These are phyloP conservation scores for Anseranas semipalmata DNA, from an alignment of 2,113 vertebrate species.

Conservation along the genomic window DNA sequence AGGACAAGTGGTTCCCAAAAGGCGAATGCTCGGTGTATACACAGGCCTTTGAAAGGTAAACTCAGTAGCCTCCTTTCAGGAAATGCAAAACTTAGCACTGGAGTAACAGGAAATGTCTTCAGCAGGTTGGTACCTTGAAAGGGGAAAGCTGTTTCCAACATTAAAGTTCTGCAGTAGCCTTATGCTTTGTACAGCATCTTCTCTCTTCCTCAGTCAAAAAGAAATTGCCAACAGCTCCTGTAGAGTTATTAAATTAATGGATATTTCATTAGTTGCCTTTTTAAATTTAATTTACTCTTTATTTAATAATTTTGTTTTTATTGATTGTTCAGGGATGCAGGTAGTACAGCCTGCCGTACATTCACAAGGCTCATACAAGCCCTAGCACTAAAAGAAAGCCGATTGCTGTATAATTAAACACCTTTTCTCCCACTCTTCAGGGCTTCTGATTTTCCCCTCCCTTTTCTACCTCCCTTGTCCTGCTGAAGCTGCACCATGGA, in stretches of 20 bases:
- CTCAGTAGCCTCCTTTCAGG: neutral
- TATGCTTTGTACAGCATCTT: neutral
- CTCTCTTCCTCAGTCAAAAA: neutral
- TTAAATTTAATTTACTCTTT: neutral
- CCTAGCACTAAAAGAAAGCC: neutral
- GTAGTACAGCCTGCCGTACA: neutral
- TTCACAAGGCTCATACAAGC: neutral
- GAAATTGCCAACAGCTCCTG: neutral
- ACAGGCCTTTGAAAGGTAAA: neutral
- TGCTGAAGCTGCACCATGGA: neutral
- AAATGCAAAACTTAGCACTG: accelerated
- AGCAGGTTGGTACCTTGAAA: neutral
- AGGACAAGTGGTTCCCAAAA: neutral
- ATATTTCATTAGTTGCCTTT: neutral
- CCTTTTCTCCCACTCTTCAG: neutral
- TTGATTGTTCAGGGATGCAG: neutral
- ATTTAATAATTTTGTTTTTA: no score
- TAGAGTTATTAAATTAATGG: neutral
- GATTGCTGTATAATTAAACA: neutral
- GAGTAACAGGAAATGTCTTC: neutral
- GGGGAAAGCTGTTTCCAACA: neutral
- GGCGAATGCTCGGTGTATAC: neutral
- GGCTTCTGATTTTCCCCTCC: neutral
- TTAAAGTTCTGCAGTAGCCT: neutral
- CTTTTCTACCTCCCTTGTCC: neutral